Conservation (phyloP, 1,140 invertebrate species). For the Drosophila eugracilis region DNA sequence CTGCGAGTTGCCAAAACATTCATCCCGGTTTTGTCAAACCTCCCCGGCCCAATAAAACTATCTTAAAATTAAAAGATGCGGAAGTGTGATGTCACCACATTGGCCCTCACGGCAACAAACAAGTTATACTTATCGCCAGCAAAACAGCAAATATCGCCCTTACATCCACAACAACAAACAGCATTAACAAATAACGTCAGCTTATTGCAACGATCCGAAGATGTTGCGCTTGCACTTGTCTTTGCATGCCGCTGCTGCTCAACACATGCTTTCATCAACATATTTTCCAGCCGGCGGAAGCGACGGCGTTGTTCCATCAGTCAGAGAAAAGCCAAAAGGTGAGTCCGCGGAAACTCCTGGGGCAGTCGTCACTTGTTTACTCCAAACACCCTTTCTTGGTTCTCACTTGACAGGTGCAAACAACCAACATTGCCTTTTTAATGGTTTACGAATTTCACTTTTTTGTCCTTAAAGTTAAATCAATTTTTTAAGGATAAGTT, state of each 20-base stretch:
- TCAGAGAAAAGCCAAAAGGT: slow-evolving; percentile 67
- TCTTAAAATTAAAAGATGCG: slow-evolving; percentile 21
- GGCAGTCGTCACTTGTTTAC: not conserved
- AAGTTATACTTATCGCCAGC: slow-evolving; percentile 52
- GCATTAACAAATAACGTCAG: slow-evolving; percentile 1
- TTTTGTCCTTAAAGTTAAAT: too few relatives aligned
- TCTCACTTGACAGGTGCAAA: not conserved
- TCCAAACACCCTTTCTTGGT: not conserved
- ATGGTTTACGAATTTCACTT: not conserved
- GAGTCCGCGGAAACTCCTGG: slow-evolving; percentile 25
- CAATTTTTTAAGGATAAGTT: too few relatives aligned
- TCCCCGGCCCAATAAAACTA: slow-evolving; percentile 7
- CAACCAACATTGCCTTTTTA: not conserved
- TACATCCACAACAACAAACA: slow-evolving; percentile 24
- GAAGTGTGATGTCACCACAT: slow-evolving; percentile 75
- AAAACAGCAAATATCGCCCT: slow-evolving; percentile 45
- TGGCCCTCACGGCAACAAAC: slow-evolving; percentile 48
- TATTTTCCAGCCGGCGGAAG: slow-evolving; percentile 33
- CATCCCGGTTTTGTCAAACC: not conserved
- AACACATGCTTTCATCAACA: slow-evolving; percentile 71
- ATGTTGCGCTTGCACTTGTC: slow-evolving; percentile 40
- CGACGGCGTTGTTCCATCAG: slow-evolving; percentile 58
- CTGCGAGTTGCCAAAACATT: not conserved
- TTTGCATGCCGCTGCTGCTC: slow-evolving; percentile 40
- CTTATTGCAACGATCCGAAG: slow-evolving; percentile 19